Evolutionary conservation across 2,888 invertebrate species (phyloP), one percentile per base, ranked within the genome.

Genomic region (Rotaria magnacalcarata): DNA sequence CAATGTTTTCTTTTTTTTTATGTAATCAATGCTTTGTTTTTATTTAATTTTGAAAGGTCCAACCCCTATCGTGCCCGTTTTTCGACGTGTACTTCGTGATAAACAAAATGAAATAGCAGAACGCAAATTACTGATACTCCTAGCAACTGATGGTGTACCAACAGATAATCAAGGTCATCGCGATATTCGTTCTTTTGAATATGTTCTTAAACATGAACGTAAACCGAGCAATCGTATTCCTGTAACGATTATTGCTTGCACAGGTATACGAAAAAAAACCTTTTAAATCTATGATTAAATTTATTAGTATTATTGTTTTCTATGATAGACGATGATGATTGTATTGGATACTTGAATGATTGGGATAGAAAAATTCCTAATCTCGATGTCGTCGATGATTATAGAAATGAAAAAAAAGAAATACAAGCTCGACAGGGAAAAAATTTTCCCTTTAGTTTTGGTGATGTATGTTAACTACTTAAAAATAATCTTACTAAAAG

Each of bases 371-470:
- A 43, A 27, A 85, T 86, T 47, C 85, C 85, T 41, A 56, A 85
- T 58, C 41, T 86, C 11, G 86, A 86, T 60, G 86, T 86, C 54
- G 86, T 86, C 52, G 86, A 86, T 84, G 86, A 86, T 86, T 86
- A 58, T 47, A 52, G 86, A 85, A 86, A 84, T 80, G 86, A 86
- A 41, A 74, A 52, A 85, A 47, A 27, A 24, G 86, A 86, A 47
- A 60, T 86, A 27, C 56, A 85, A 85, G 54, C 43, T 11, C 14
- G 41, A 11, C 56, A 85, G 67, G 86, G 86, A 41, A n/a, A 24
- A n/a, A 2, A 24, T 50, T 86, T 86, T 85, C 34, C 58, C 16
- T 86, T 86, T 52, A 75, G 85, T 54, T 86, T 86, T 67, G 86
- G 86, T 41, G 86, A 86, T 84, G 67, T 67, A 67, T 16, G 34